phyloP scores from a whole-genome alignment of 92 coral and sea anemone genomes.

The Epizoanthus ramosus region DNA sequence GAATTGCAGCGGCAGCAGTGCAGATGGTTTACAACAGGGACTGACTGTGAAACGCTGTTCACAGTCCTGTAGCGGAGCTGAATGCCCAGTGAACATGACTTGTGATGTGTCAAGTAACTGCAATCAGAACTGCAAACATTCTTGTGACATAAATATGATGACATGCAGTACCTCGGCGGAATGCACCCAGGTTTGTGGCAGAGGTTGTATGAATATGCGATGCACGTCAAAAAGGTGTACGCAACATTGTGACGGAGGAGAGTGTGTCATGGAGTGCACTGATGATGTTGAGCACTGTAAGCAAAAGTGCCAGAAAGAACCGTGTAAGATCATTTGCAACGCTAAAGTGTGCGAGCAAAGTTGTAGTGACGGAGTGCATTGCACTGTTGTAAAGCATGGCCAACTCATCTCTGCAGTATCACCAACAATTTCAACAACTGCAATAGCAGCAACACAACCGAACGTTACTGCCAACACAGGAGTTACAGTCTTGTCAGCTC shows the following conservation, averaged over 20 bases:
- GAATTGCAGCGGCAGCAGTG: conserved; percentile 21
- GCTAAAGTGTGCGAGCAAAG: conserved; percentile 4
- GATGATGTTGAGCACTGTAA: conserved; percentile 1
- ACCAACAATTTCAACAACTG: neutral
- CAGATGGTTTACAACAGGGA: neutral
- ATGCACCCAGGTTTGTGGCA: conserved; percentile 39
- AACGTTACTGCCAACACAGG: neutral
- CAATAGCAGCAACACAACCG: neutral
- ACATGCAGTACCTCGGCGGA: conserved; percentile 11
- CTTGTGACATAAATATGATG: conserved; percentile 13
- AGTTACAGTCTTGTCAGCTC: neutral
- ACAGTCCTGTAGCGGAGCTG: conserved; percentile 4
- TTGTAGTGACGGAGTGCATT: conserved; percentile 16
- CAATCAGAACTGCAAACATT: conserved; percentile 21
- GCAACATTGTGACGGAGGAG: conserved; percentile 23
- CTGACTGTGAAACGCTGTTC: conserved; percentile 9
- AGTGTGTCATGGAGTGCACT: conserved; percentile 34
- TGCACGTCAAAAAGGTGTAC: conserved; percentile 22
- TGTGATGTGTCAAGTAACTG: conserved; percentile 21
- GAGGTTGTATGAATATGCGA: conserved; percentile 21
- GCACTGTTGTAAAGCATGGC: conserved; percentile 13
- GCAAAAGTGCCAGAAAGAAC: conserved; percentile 8
- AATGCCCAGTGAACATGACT: conserved; percentile 25
- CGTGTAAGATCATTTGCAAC: conserved; percentile 27
- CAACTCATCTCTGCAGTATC: neutral